These are phyloP conservation scores for Helostoma temminkii DNA, from an alignment of 2,797 vertebrate genomes.

Conservation along the genomic window DNA sequence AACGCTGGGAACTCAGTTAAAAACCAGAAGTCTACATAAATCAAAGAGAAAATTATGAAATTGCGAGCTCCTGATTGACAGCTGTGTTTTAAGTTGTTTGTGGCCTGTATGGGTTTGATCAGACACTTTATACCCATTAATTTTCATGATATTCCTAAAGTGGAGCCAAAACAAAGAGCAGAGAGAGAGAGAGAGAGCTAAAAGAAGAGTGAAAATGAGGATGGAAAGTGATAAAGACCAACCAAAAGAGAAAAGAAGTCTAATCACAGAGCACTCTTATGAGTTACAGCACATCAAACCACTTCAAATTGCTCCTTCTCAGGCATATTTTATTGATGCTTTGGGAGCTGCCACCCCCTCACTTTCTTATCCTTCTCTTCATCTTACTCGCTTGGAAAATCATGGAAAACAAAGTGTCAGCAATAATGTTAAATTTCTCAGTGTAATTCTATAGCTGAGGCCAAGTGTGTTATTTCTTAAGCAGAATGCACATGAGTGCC, in stretches of 20 bases:
- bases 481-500: conserved; percentile 63
- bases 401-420: conserved; percentile 81
- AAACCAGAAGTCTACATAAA: conserved; percentile 42
- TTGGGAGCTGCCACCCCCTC: conserved; percentile 29
- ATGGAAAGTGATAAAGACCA: conserved; percentile 65
- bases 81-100: conserved; percentile 48
- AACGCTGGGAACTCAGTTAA: conserved; percentile 37
- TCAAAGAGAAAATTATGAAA: conserved; percentile 21
- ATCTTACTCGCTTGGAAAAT: conserved; percentile 51
- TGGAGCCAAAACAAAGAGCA: conserved; percentile 41
- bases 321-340: conserved; percentile 55
- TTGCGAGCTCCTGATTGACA: conserved; percentile 44
- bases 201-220: conserved; percentile 46
- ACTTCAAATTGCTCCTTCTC: conserved; percentile 51
- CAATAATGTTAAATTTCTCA: conserved; percentile 69
- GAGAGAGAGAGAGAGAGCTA: conserved; percentile 33
- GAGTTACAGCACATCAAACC: conserved; percentile 62
- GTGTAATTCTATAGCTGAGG: conserved; percentile 69
- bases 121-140: conserved; percentile 40
- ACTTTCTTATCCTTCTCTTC: conserved; percentile 42
- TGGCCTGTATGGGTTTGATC: conserved; percentile 34
- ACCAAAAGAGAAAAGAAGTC: conserved; percentile 55
- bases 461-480: conserved; percentile 74
- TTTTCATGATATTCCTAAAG: conserved; percentile 47
- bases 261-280: conserved; percentile 61